Percentiles rank a stretch among this genome's conserved stretches.
These are phyloP conservation scores for Colletes latitarsis DNA, from an alignment of 1,140 invertebrate species.

Conservation along the genomic window DNA sequence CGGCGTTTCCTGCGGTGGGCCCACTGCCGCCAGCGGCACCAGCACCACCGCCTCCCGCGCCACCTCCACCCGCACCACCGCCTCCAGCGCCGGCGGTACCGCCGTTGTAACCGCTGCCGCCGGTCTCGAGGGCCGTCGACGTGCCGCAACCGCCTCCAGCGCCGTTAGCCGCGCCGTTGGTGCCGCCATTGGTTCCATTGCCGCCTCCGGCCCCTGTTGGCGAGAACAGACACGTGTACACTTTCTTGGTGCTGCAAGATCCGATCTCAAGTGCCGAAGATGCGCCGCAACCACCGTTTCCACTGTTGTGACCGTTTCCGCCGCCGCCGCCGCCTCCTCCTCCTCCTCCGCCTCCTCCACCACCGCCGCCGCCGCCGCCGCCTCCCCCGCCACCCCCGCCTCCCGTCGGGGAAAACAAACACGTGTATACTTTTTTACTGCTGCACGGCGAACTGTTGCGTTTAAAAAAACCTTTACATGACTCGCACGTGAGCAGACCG, in stretches of 20 bases:
- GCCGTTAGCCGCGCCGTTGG: slow-evolving; percentile 93
- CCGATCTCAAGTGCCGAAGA: slow-evolving; percentile 63
- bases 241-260: slow-evolving; percentile 98
- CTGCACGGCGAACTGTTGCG: slow-evolving; percentile 92
- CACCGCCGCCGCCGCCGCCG: slow-evolving; percentile 57
- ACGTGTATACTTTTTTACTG: slow-evolving; percentile 98
- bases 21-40: slow-evolving; percentile 54
- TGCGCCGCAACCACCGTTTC: slow-evolving; percentile 65
- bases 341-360: slow-evolving; percentile 50
- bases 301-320: slow-evolving; percentile 61
- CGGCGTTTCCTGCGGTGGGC: slow-evolving; percentile 46
- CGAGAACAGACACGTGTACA: slow-evolving; percentile 89
- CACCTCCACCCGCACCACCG: slow-evolving; percentile 67
- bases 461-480: slow-evolving; percentile 99
- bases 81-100: slow-evolving; percentile 47
- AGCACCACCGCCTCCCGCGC: slow-evolving; percentile 71
- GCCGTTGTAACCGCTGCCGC: slow-evolving; percentile 59
- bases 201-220: slow-evolving; percentile 82
- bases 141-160: slow-evolving; percentile 72
- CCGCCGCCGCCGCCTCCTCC: slow-evolving; percentile 66
- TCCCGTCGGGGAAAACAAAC: slow-evolving; percentile 87
- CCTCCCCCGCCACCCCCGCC: slow-evolving; percentile 61
- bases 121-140: slow-evolving; percentile 60
- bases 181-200: slow-evolving; percentile 83
- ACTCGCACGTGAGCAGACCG: slow-evolving; percentile 98